Base-by-base conservation (phyloP, 2,113 vertebrate genomes). In the Myodes glareolus region DNA sequence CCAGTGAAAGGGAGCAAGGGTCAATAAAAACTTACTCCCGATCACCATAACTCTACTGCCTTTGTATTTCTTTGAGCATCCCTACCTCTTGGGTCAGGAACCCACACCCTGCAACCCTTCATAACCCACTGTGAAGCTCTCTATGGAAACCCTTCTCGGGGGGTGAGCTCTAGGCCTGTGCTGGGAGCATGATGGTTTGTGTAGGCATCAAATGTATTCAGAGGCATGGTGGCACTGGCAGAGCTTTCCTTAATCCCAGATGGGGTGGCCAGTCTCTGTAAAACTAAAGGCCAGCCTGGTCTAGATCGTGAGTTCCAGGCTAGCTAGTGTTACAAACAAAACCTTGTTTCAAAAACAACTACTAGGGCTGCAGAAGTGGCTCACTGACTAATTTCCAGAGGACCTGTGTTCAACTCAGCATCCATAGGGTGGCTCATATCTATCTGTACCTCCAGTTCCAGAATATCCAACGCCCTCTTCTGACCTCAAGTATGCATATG, bases 1-100 rank as follows among this genome's bases (percentile, higher is more conserved):
- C 98, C 99, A 99, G 97, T 99, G 98, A 98, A 6, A 7, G 42
- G 3, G 13, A 68, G 19, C 63, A 14, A 63, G 87, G 67, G 61
- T 94, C 75, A 98, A 98, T 98, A 98, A 98, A 98, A 52, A 76
- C 85, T 31, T 95, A 61, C n/a, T 78, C 80, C n/a, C n/a, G 68
- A 33, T 45, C 39, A 55, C 73, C 16, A 68, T 76, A 87, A 75
- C 67, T 97, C 85, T 90, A 80, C 73, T 68, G 92, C 93, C 58
- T 97, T 89, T 84, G n/a, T 94, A 33, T 94, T 55, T 95, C 39
- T 94, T 91, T 87, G 45, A 95, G 61, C 50, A 73, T 91, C 16
- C 17, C 67, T 21, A 50, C 50, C 70, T 50, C 80, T 73, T 70
- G 33, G 27, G 39, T 55, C 42, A 88, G 72, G 75, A 91, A 16